phyloP scores from a whole-genome alignment of 2,888 invertebrate genomes.

The Ecdyonurus torrentis region DNA sequence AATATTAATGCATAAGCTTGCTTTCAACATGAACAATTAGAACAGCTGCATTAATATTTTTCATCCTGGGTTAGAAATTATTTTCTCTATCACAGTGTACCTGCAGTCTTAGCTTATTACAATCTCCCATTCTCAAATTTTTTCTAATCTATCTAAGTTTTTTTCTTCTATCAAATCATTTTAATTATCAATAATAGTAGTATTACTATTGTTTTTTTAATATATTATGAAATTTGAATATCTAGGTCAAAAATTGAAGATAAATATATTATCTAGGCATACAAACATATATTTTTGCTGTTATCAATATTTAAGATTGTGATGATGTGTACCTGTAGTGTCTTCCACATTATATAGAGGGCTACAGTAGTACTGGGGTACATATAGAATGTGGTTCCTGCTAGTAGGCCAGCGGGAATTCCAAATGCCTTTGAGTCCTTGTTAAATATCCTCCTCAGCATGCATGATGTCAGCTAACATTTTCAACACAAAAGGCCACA shows the following conservation, averaged over 20 bases:
- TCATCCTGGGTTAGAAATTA: no score
- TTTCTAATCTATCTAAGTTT: no score
- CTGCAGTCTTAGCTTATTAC: no score
- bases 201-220: background rate
- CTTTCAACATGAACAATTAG: no score
- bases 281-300: background rate
- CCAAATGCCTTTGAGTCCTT: constrained; percentile 45
- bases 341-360: constrained; percentile 70
- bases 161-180: no score
- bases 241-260: background rate
- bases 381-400: constrained; percentile 49
- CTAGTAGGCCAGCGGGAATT: constrained; percentile 50
- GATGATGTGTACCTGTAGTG: constrained; percentile 70
- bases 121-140: no score
- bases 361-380: constrained; percentile 63
- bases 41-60: no score
- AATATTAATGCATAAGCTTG: no score
- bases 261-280: background rate
- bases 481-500: no score
- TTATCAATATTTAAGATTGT: constrained; percentile 14
- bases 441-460: constrained; percentile 40
- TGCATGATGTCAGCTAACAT: constrained; percentile 48
- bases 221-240: background rate
- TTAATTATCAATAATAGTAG: no score
- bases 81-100: no score